A percentile compares a stretch with the other conserved stretches of the same genome.
Evolutionary conservation across 2,797 vertebrate genomes (phyloP).

Genomic region (Malurus leucopterus): DNA sequence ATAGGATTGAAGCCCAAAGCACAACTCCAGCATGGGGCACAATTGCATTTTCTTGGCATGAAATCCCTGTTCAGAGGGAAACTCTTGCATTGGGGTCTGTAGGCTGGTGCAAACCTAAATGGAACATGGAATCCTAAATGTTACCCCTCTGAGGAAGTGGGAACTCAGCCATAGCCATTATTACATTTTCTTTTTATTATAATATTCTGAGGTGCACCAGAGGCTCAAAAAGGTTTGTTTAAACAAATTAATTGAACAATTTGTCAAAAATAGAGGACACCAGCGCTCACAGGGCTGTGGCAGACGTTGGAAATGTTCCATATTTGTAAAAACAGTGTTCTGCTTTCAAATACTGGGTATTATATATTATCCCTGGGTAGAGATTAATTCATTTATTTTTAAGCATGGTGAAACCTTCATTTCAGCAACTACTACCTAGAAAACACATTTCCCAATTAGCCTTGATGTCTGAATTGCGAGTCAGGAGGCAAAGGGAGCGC

Average conservation of each 20-base stretch:
- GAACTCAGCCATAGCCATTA: background rate
- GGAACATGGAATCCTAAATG: background rate
- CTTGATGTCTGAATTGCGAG: slow-evolving; percentile 7
- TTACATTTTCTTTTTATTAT: background rate
- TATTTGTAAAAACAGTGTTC: background rate
- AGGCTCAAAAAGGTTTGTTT: background rate
- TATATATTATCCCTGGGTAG: background rate
- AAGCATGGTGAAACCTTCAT: background rate
- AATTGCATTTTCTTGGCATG: background rate
- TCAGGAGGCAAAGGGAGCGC: background rate
- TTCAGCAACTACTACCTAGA: background rate
- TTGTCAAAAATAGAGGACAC: background rate
- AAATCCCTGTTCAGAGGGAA: background rate
- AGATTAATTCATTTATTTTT: background rate
- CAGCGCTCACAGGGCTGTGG: background rate
- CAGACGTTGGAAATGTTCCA: background rate
- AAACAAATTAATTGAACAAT: background rate
- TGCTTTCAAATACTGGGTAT: background rate
- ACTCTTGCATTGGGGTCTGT: background rate
- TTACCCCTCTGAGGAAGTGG: background rate
- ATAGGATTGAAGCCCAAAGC: background rate
- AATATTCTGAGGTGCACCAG: background rate
- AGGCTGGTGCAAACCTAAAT: background rate
- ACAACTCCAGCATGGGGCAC: background rate
- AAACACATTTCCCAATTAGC: slow-evolving; percentile 31